Evolutionary conservation across 2,797 vertebrate species (phyloP).

Genomic region (Amphiprion clarkii): DNA sequence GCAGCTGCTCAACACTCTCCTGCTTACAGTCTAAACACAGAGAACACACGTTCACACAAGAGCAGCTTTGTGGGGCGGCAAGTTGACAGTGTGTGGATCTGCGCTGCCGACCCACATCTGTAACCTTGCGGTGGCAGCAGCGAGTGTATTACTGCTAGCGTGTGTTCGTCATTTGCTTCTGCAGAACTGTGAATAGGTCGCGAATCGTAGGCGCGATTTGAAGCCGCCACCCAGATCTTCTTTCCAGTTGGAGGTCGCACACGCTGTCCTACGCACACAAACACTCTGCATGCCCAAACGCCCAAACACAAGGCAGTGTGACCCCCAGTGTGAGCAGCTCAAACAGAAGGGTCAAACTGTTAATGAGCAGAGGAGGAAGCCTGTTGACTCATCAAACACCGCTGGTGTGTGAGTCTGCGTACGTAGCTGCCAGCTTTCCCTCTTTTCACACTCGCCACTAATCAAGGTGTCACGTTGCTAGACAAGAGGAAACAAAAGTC

Average conservation of each 20-base stretch:
- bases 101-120: slow-evolving; percentile 43
- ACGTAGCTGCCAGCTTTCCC: slow-evolving; percentile 24
- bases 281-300: slow-evolving; percentile 28
- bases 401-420: slow-evolving; percentile 46
- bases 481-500: slow-evolving; percentile 61
- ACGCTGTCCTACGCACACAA: slow-evolving; percentile 19
- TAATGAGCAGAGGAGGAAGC: slow-evolving; percentile 61
- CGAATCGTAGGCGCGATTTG: slow-evolving; percentile 21
- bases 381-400: slow-evolving; percentile 63
- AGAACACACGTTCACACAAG: slow-evolving; percentile 58
- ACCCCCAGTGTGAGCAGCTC: slow-evolving; percentile 59
- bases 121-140: slow-evolving; percentile 36
- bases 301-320: slow-evolving; percentile 46
- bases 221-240: slow-evolving; percentile 1
- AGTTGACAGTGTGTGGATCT: slow-evolving; percentile 40
- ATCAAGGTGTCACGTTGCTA: slow-evolving; percentile 66
- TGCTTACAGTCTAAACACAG: slow-evolving; percentile 75
- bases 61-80: slow-evolving; percentile 49
- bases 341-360: slow-evolving; percentile 69
- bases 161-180: slow-evolving; percentile 4
- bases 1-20: slow-evolving; percentile 72
- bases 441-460: slow-evolving; percentile 48
- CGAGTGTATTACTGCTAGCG: background rate
- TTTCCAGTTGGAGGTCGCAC: background rate
- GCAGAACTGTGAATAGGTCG: background rate